phyloP scores from a whole-genome alignment of 2,888 invertebrate species.

The Mayetiola destructor region DNA sequence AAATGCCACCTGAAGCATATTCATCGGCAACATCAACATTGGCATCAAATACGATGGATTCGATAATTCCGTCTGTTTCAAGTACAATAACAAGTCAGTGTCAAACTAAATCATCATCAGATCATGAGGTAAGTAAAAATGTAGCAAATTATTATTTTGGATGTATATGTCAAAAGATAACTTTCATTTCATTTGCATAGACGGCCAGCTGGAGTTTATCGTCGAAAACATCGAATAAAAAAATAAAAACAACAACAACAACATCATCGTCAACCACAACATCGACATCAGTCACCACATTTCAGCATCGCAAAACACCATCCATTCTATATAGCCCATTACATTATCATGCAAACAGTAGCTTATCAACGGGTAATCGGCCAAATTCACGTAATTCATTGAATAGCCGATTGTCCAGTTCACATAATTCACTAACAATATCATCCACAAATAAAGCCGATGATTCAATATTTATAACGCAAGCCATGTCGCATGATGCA shows the following conservation, averaged over 20 bases:
- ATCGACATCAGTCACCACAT: constrained; percentile 6
- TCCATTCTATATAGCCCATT: constrained; percentile 30
- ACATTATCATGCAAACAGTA: constrained; percentile 25
- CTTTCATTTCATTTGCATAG: too few species aligned
- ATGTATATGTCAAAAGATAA: too few species aligned
- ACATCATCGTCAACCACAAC: not conserved
- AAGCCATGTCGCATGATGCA: constrained; percentile 77
- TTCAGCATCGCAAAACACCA: constrained; percentile 20
- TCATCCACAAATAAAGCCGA: constrained; percentile 58
- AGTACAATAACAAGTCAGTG: too few species aligned
- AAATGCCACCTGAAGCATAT: constrained; percentile 6
- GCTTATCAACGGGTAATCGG: constrained; percentile 38
- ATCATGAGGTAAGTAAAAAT: too few species aligned
- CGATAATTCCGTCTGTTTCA: not conserved
- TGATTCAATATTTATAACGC: constrained; percentile 75
- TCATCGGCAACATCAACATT: constrained; percentile 15
- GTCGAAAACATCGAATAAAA: too few species aligned
- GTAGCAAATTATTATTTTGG: too few species aligned
- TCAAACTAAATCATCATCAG: too few species aligned
- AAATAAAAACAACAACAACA: too few species aligned
- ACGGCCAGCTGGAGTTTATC: too few species aligned
- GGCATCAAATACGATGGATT: constrained; percentile 7
- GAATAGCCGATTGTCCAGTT: constrained; percentile 65
- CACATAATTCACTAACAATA: constrained; percentile 65
- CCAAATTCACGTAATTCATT: constrained; percentile 65